Evolutionary conservation across 2,888 invertebrate genomes (phyloP), one percentile per base, ranked within the genome.

Genomic region (Beris morrisii): DNA sequence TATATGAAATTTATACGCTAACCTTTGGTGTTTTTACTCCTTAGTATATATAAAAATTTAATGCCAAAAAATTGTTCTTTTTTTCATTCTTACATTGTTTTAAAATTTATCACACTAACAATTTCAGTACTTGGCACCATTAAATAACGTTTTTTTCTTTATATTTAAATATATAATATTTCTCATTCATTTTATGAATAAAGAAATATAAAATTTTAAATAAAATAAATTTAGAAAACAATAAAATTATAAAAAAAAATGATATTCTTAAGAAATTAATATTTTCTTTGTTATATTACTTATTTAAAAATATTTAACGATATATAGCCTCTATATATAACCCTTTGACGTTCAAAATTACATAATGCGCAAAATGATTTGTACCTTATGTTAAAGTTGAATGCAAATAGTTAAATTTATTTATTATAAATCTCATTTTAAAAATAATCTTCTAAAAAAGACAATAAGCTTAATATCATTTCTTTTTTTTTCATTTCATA

Each of bases 101-200:
- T 54, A 31, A 32, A 64, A 74, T 74, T 78, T 78, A 80, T 78
- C 79, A 80, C 80, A 80, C 79, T 76, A 77, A 78, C 75, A 76
- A 74, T 75, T 70, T 78, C 77, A 78, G 79, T 79, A 79, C 80
- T 80, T 80, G 79, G 80, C 80, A 80, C 80, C 69, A 70, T 70
- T 70, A 69, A 69, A 70, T 69, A 70, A 70, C 69, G 67, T 69
- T 68, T 68, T 69, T 65, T 57, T 68, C 56, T 64, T 65, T 38
- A 38, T 9, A 38, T 38, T 61, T 67, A 59, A 43, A 48, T 61
- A 52, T 56, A 52, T 45, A 65, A 61, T 52, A 61, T 65, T 63
- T 12, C 44, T 58, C 57, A 66, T 45, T 55, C 45, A 54, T 64
- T 50, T 64, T 66, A 53, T 66, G 58, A 54, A 58, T 44, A 59